Evolutionary conservation across 35 echinoderm and acorn worm species (phyloP), one percentile per base, ranked within the genome.

Genomic region (Amphiura filiformis): DNA sequence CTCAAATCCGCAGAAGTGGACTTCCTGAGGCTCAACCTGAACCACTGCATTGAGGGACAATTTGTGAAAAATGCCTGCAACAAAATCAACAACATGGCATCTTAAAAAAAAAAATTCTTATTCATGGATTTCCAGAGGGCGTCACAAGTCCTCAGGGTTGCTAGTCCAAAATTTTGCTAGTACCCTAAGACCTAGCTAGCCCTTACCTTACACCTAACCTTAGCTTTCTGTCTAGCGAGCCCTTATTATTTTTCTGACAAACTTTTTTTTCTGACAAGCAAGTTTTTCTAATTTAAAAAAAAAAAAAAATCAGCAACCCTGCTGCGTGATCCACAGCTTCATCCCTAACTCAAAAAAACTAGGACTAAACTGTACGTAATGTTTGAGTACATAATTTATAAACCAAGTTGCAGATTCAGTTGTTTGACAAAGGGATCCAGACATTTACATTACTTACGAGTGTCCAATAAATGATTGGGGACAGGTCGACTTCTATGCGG

Each of bases 1-100:
- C 86, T 94, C 96, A 98, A 94, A 98, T 0, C 96, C 96, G 35
- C 89, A 77, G 78, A 94, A 98, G 83, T 98, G 96, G 26, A 98
- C 84, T 13, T 77, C 78, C 36, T 89, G 56, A 79, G 96, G 96
- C 37, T 91, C 89, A 65, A 87, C 90, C 81, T 94, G 93, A 28
- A 98, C 75, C 20, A 92, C 86, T 23, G 82, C 86, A 87, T 98
- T 98, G 36, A 83, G 87, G 15, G 89, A 86, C 39, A 94, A 52
- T 76, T 98, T 94, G 32, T 94, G 92, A 76, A 93, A 98, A 28
- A 92, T 86, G 57, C 94, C 96, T 98, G 44, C 31, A 42, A 47
- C 41, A 20, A 39, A 36, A 78, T 39, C 31, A n/a, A 79, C 80
- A n/a, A 93, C 12, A 88, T 34, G 32, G 0, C 64, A 36, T 15